Conservation (phyloP, 2,797 vertebrate species). For the Neoniphon sammara region DNA sequence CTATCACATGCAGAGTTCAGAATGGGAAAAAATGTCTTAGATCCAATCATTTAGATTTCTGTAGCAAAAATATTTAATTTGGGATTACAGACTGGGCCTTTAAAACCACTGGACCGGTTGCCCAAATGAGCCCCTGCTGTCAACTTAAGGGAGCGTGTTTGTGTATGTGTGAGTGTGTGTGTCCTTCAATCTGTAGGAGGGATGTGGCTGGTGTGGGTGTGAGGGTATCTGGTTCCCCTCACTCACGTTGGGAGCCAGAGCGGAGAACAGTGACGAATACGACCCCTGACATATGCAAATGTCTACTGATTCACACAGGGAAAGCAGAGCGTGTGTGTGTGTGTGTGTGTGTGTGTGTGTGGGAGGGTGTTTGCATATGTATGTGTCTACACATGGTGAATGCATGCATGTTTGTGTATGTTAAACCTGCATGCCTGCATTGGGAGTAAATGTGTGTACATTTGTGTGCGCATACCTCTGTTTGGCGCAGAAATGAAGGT, state of each 20-base stretch:
- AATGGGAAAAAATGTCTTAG: background rate
- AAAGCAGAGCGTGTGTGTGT: conserved; percentile 19
- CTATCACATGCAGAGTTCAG: background rate
- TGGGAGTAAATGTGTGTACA: conserved; percentile 16
- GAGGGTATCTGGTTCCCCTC: conserved; percentile 64
- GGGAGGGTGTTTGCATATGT: conserved; percentile 10
- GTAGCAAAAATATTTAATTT: background rate
- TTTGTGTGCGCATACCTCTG: conserved; percentile 23
- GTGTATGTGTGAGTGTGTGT: conserved; percentile 20
- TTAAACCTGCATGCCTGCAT: conserved; percentile 21
- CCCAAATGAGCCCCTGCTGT: conserved; percentile 54
- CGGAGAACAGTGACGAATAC: conserved; percentile 67
- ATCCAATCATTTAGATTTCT: background rate
- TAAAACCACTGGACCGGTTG: conserved; percentile 54
- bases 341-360: conserved; percentile 28
- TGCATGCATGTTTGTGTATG: conserved; percentile 18
- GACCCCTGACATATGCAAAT: conserved; percentile 79
- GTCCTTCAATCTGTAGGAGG: conserved; percentile 40
- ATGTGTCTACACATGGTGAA: background rate
- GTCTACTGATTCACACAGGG: conserved; percentile 68
- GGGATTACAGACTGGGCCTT: conserved; percentile 42
- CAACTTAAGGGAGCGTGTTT: conserved; percentile 29
- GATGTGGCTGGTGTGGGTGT: conserved; percentile 46
- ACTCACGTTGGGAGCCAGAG: conserved; percentile 51
- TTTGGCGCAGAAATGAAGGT: conserved; percentile 27